Evolutionary conservation across 2,888 invertebrate species (phyloP), one percentile per base, ranked within the genome.

Genomic region (Diogma glabrata): DNA sequence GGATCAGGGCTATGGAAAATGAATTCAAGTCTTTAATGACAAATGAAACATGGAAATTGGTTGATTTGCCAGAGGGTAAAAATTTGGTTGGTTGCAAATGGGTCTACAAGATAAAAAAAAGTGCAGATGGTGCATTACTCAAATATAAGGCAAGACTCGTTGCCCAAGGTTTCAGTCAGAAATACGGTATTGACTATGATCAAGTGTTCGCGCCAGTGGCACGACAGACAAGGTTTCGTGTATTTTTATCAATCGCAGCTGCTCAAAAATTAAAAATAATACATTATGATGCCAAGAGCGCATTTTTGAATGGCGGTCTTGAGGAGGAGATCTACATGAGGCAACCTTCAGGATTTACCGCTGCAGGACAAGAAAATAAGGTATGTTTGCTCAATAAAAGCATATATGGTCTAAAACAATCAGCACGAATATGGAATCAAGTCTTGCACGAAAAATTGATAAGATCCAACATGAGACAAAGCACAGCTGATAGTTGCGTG

Each of bases 301-400:
- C 61, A 3, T 62, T 60, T 38, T 47, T 61, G 1, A 59, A 61
- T 53, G 60, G 59, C 1, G 52, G 57, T 19, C 28, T 60, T 12
- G n/a, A 28, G n/a, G 28, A 28, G n/a, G 28, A 28, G n/a, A 28
- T 28, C 10, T 4, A 28, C n/a, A 45, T 52, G 52, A 40, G 36
- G 14, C 57, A 58, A 46, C 52, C 28, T 2, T 12, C 28, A 12
- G 28, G 28, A 12, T 28, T 28, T n/a, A n/a, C n/a, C 10, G n/a
- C 10, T 12, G 10, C 10, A 28, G 28, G 3, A 12, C 10, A 28
- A 28, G 28, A 28, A 28, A n/a, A 28, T n/a, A 28, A 28, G n/a
- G 28, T 28, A 28, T 28, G 28, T 28, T 28, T 28, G n/a, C 28
- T 28, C 28, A 28, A 28, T 9, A 58, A 57, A 24, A 53, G 58